Evolutionary conservation across 1,140 invertebrate species (phyloP), one percentile per base, ranked within the genome.

Genomic region (Calephelis virginiensis): DNA sequence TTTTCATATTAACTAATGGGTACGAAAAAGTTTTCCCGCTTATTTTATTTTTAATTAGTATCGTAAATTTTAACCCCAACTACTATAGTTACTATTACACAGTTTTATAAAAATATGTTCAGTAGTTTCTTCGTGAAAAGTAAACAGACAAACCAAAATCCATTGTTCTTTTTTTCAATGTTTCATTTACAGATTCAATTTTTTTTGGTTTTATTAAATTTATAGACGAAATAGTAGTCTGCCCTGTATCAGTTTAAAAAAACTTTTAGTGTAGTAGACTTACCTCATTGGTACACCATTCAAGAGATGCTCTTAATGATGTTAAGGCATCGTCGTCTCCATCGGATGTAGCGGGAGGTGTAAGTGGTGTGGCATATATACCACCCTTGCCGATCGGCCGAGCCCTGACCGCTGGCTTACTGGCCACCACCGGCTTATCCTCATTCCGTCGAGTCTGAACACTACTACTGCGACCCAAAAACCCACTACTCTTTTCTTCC

Each of bases 361-460:
- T 83, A 6, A 92, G 91, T 3, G 94, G 94, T 1, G 94, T 95
- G 10, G 94, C 94, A 76, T 95, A 94, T 66, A 95, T 94, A 10
- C 93, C 93, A 10, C 81, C 75, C 53, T 82, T 81, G 6, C 92
- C 73, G 0, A 77, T 61, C 4, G 73, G 77, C 11, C 75, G 75
- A 8, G 69, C 76, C 10, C 78, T 68, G 38, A 75, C 74, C 28
- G 91, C 78, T 3, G 95, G 95, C 86, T 95, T 95, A 28, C 92
- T 92, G 7, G 95, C 94, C 46, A 97, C 94, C 0, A 92, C 89
- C 0, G 96, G 96, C 82, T 96, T 96, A 45, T 95, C 95, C 53
- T 93, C 92, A 3, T 76, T 91, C 67, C 92, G 92, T 13, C 87
- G 86, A 47, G 73, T 87, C 67, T 76, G 77, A 1, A 92, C 91